Evolutionary conservation across 92 coral and sea anemone species (phyloP), one percentile per base, ranked within the genome.

Genomic region (Diadumene lineata): DNA sequence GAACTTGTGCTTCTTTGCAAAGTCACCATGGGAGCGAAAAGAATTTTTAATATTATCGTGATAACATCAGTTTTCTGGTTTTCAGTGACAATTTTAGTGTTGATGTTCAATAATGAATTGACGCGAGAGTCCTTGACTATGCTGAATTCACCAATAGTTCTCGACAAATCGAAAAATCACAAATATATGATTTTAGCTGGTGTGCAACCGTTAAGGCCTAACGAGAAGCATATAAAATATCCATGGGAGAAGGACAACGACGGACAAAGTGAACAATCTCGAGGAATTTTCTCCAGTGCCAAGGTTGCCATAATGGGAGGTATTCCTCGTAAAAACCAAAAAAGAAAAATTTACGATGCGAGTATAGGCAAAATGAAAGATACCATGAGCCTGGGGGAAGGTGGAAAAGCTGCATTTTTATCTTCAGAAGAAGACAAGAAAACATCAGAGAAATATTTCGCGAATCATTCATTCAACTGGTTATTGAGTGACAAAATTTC

Each of bases 381-480:
- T 56, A 85, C 91, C 6, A 82, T 87, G 64, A 91, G 91, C 26
- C 74, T 96, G 4, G 99, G 99, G 56, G 97, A 88, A 34, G 91
- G 91, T 11, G 99, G 99, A 11, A 88, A 88, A 56, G 83, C 99
- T 6, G 97, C 97, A 1, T 96, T 64, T 82, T 80, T 96, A 73
- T 72, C 60, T 31, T 65, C 87, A 2, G 97, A 96, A 22, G 89
- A 84, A 46, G 96, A 96, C 44, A 96, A 96, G 73, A 92, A 92
- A 72, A 55, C 86, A 50, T 85, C 99, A 19, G 97, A 96, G 64
- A 83, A 92, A 51, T 81, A 62, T 26, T 92, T 96, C 72, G 89
- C 92, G 18, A 89, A 96, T 60, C 99, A 96, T 60, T 96, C 99
- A 17, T 96, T 96, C 68, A 96, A 96, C 76, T 96, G 99, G 99